Evolutionary conservation across 2,888 invertebrate genomes (phyloP).

Genomic region (Rhamnusium bicolor): DNA sequence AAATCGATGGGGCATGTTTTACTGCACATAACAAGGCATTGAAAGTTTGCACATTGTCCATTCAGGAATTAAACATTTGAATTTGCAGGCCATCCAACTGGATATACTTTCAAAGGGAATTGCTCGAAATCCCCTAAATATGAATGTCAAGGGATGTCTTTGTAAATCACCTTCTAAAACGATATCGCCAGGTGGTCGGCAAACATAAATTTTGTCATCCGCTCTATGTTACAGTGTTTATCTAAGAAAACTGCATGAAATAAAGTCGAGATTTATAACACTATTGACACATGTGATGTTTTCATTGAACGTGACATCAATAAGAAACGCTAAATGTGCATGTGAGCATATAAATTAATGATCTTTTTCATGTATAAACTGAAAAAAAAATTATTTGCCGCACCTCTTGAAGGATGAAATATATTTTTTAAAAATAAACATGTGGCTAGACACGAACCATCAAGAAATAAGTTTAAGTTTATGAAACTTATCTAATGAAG

Average conservation of each 20-base stretch:
- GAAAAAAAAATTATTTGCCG: neutral
- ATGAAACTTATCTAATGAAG: too few species aligned
- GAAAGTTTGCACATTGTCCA: slow-evolving; percentile 59
- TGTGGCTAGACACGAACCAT: neutral
- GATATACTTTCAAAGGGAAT: slow-evolving; percentile 47
- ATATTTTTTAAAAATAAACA: neutral
- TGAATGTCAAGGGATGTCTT: slow-evolving; percentile 54
- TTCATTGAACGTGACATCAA: slow-evolving; percentile 48
- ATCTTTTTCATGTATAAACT: slow-evolving; percentile 11
- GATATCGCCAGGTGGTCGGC: slow-evolving; percentile 46
- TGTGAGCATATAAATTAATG: slow-evolving; percentile 18
- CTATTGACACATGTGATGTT: slow-evolving; percentile 55
- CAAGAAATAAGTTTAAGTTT: neutral
- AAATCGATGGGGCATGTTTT: slow-evolving; percentile 49
- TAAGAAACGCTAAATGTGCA: slow-evolving; percentile 25
- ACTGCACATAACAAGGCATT: slow-evolving; percentile 43
- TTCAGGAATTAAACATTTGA: slow-evolving; percentile 58
- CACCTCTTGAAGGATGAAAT: neutral
- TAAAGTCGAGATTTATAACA: slow-evolving; percentile 43
- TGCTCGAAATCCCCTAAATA: slow-evolving; percentile 52
- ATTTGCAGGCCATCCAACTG: slow-evolving; percentile 50
- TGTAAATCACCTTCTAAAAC: slow-evolving; percentile 57
- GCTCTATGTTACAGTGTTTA: slow-evolving; percentile 31
- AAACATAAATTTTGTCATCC: slow-evolving; percentile 41
- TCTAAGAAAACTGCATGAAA: slow-evolving; percentile 42